Percentiles rank a stretch among this genome's conserved stretches.
These are phyloP conservation scores for Eupelmus urozonus DNA, from an alignment of 2,888 invertebrate species.

Conservation along the genomic window DNA sequence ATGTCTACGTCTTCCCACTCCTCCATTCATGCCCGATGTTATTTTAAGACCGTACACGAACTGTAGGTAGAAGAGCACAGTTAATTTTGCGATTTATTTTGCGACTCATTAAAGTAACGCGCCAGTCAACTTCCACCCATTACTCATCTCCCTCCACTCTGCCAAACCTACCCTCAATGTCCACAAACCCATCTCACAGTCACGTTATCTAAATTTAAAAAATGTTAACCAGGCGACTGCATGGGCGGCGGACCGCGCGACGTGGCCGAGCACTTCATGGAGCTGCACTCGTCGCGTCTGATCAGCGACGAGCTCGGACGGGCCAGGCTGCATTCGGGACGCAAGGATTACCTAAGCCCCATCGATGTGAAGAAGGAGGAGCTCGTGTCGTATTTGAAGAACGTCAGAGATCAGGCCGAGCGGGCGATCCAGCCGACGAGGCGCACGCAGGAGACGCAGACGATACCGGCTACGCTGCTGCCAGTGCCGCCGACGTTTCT, in stretches of 20 bases:
- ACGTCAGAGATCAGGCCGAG: conserved; percentile 73
- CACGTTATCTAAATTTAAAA: no score
- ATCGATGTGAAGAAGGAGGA: conserved; percentile 72
- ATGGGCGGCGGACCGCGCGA: conserved; percentile 73
- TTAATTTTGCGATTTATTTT: no score
- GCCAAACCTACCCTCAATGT: no score
- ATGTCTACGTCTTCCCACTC: background rate
- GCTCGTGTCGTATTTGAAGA: conserved; percentile 71
- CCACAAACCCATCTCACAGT: no score
- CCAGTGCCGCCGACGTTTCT: conserved; percentile 71
- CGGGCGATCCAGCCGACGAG: conserved; percentile 72
- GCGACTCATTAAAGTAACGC: no score
- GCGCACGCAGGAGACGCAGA: conserved; percentile 75
- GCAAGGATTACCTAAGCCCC: conserved; percentile 70
- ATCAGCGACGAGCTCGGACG: conserved; percentile 66
- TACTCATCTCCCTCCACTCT: no score
- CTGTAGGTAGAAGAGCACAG: no score
- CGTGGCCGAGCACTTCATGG: conserved; percentile 74
- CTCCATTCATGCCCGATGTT: background rate
- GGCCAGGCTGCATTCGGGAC: conserved; percentile 2
- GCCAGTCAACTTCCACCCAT: no score
- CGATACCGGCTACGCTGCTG: conserved; percentile 68
- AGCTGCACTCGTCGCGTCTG: conserved; percentile 71
- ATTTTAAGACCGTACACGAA: no score
- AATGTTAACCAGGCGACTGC: conserved; percentile 70